phyloP scores from a whole-genome alignment of 1,140 invertebrate genomes.

The Drosophila lini region DNA sequence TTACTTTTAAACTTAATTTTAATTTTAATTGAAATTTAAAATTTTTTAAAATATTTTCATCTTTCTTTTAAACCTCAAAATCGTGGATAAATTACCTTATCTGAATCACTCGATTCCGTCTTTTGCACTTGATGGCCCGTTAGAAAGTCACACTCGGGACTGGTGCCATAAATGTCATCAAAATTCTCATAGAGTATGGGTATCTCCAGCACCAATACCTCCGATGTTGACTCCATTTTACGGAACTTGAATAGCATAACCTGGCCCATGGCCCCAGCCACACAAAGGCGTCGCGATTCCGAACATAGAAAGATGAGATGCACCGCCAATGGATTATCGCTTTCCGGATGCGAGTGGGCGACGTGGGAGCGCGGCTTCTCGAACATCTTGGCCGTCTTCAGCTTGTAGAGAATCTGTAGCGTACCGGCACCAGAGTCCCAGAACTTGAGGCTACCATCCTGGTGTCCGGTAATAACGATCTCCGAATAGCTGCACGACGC shows the following conservation, averaged over 20 bases:
- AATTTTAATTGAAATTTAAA: too few relatives aligned
- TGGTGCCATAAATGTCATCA: conserved; percentile 91
- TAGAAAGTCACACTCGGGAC: conserved; percentile 91
- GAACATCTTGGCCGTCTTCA: conserved; percentile 98
- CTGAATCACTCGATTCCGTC: conserved; percentile 86
- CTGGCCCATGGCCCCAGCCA: conserved; percentile 96
- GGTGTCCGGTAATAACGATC: conserved; percentile 98
- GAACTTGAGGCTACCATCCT: conserved; percentile 98
- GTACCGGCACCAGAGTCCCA: conserved; percentile 98
- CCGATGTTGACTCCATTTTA: conserved; percentile 93
- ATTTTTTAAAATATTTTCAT: too few relatives aligned
- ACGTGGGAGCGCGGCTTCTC: conserved; percentile 88
- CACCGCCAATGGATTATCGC: conserved; percentile 97
- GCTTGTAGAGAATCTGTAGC: conserved; percentile 97
- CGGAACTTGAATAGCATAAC: conserved; percentile 98
- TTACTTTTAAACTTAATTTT: too few relatives aligned
- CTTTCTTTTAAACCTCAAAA: neutral
- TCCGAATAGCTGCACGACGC: conserved; percentile 97
- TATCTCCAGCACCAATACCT: conserved; percentile 95
- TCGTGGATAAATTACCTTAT: conserved; percentile 83
- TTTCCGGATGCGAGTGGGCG: conserved; percentile 84
- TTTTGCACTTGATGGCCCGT: conserved; percentile 86
- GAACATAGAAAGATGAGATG: conserved; percentile 96
- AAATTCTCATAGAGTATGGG: conserved; percentile 93
- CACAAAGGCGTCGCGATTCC: conserved; percentile 94